phyloP scores from a whole-genome alignment of 2,888 invertebrate genomes.

The Diachrysia chrysitis region DNA sequence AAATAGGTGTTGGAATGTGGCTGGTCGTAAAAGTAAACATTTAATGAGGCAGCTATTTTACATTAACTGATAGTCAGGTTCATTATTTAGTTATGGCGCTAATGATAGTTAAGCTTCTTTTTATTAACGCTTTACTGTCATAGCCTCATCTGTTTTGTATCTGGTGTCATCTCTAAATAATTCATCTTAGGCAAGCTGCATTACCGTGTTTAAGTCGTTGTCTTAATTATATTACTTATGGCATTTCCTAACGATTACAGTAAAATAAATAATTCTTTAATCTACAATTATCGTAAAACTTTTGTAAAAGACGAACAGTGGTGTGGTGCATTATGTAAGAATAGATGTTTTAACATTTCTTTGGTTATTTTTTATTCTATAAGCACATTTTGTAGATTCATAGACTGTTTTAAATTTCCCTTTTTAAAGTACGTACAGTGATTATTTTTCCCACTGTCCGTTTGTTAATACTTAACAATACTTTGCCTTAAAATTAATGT shows the following conservation, averaged over 20 bases:
- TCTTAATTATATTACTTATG: constrained; percentile 80
- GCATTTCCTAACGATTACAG: constrained; percentile 77
- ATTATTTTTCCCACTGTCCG: constrained; percentile 13
- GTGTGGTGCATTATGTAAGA: constrained; percentile 20
- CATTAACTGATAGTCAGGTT: constrained; percentile 10
- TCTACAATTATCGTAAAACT: constrained; percentile 46
- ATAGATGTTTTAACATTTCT: constrained; percentile 42
- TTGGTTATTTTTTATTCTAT: constrained; percentile 52
- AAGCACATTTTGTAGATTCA: constrained; percentile 21
- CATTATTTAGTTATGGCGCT: constrained; percentile 5
- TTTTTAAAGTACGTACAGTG: constrained; percentile 7
- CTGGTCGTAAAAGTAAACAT: constrained; percentile 5
- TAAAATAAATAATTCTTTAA: constrained; percentile 80
- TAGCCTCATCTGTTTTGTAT: not conserved
- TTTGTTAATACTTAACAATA: constrained; percentile 26
- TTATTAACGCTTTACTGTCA: not conserved
- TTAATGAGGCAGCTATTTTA: constrained; percentile 17
- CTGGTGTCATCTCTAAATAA: not conserved
- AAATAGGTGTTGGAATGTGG: not conserved
- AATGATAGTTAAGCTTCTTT: not conserved
- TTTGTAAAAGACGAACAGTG: constrained; percentile 26
- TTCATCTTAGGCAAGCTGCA: constrained; percentile 7
- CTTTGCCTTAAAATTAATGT: constrained; percentile 11
- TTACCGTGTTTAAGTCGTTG: constrained; percentile 36
- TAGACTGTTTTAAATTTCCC: constrained; percentile 10